Evolutionary conservation across 2,113 vertebrate species (phyloP), one percentile per base, ranked within the genome.

Genomic region (Oncorhynchus kisutch): DNA sequence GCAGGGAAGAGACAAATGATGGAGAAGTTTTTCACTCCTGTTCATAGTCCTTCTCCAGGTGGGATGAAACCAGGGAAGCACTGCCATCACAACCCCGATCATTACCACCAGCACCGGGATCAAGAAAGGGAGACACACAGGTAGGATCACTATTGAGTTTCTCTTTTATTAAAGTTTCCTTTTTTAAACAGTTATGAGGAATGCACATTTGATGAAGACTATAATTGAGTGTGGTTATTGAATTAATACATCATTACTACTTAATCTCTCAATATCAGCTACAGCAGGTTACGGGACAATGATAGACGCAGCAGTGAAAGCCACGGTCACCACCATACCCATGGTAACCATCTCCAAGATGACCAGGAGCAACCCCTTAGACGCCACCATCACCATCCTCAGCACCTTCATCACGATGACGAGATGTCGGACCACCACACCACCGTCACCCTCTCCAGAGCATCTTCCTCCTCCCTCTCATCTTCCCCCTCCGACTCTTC

Each of bases 11-110:
- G 80, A 66, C 78, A 89, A 27, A 80, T 88, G 25, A 88, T 93
- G 91, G 93, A 94, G 73, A 94, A 90, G 66, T 93, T 86, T 77
- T 94, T 95, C 60, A 93, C 88, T 20, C 93, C 93, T 0, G 84
- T 94, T 69, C 85, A 84, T 24, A 81, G 71, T 31, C 82, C 87
- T 31, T 82, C 85, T 34, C 69, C 70, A 14, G 91, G 90, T 3
- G 88, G 90, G 57, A 70, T 72, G n/a, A 88, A 89, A 75, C 71
- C 45, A 0, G 73, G 70, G 68, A 88, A 79, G 70, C 85, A 87
- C n/a, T 82, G 81, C 49, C 81, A 75, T 22, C 85, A 77, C 66
- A 20, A 31, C n/a, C 16, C 75, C 67, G 71, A 80, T 34, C 85
- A 79, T 24, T 78, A 80, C 60, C 82, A 80, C 0, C 78, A 73